Base-by-base conservation (phyloP, 2,888 invertebrate genomes). In the Cheilosia pagana region DNA sequence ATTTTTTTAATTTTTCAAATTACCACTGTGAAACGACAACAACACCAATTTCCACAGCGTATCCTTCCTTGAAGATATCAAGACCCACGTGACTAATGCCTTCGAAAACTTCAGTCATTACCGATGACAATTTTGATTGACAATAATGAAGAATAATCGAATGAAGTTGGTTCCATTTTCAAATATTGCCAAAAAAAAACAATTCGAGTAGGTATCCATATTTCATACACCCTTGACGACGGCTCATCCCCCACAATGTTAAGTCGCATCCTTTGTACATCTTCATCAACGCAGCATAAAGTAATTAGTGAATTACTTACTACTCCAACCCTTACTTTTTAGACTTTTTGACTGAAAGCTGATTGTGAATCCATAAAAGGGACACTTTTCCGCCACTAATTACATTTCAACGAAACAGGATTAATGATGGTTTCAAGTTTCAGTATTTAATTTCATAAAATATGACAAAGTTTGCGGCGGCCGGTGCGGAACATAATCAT, bases 81-180 rank as follows among this genome's bases (percentile, higher is more conserved):
- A 35, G 3, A 35, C 35, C 12, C 12, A 35, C 10, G 12, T 12
- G 12, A 12, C 10, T 35, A 35, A 35, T 12, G 35, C 12, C 35
- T 35, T 12, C 35, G 2, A n/a, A 16, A 21, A 50, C 39, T 23
- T 23, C 53, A 67, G 31, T 39, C 55, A 35, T 74, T 55, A 45
- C 50, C 16, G 6, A n/a, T 76, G 57, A 71, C 67, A 60, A 77
- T 77, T 87, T 88, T 91, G 91, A 91, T 91, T 91, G 91, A 91
- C 90, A 89, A 88, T 91, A 91, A 91, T 91, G 91, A 91, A 91
- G 91, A 91, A 90, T 91, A 91, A 91, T 91, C 89, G 90, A 90
- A 89, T 90, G 88, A 89, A 88, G 21, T 59, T 45, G 16, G 14
- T 10, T 12, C 10, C 39, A 39, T 48, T 50, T 50, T 23, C n/a